Base-by-base conservation (phyloP, 2,797 vertebrate genomes). In the Sylvia borin region DNA sequence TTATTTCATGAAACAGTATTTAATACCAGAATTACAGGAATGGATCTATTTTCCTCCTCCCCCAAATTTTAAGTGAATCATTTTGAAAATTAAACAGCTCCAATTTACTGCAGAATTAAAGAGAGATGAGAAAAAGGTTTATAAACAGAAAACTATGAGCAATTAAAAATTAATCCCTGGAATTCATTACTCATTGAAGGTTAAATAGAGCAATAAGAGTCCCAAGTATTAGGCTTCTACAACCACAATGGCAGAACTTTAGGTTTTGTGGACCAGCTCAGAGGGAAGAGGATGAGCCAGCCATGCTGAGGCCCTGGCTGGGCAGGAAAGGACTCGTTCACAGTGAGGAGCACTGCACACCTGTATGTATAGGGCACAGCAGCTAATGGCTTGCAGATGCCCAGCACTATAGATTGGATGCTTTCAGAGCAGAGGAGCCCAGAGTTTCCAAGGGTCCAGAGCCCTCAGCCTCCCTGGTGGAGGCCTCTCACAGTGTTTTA, bases 181-280 rank as follows among this genome's bases (percentile, higher is more conserved):
- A 70, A 90, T 95, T 89, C 58, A 90, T 92, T 95, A 72, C 79
- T 97, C 70, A 53, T 79, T 67, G 78, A 90, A 66, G 92, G 45
- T 83, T 87, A 74, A 78, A 78, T 80, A 86, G 32, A 76, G 65
- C 65, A 88, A 83, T 54, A 72, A 85, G 72, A 71, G 60, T 90
- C 53, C 22, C 4, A 14, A 85, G 26, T 71, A 57, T 84, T 86
- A 88, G 75, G 76, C 48, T 93, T 74, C 34, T 72, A 88, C 50
- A 92, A 79, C 54, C 93, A 85, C 1, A 18, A 27, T 0, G 2
- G 54, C 21, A 70, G 43, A 72, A 91, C 51, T 93, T 83, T 48
- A 84, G 79, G 61, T 88, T 94, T 77, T 88, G 89, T 2, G 2
- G 48, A 65, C 42, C 8, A 5, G 38, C 78, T 60, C 58, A 62